Base-by-base conservation (phyloP, 2,113 vertebrate species). In the Muntiacus muntjak region DNA sequence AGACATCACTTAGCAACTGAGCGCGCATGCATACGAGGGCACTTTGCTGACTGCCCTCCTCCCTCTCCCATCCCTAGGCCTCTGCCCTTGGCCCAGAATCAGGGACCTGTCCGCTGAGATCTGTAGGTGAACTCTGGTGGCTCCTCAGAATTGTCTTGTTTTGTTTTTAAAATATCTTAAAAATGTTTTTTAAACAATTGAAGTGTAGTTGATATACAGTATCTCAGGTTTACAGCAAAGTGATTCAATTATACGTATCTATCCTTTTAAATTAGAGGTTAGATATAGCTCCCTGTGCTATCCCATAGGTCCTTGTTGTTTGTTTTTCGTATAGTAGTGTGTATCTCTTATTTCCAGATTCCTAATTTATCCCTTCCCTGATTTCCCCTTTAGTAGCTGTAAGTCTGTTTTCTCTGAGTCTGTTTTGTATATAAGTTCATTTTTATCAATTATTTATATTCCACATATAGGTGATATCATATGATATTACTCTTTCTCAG, bases 11-110 rank as follows among this genome's bases (percentile, higher is more conserved):
- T 74, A 25, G 36, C 23, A 43, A 12, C 36, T 26, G 71, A 74
- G 71, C 0, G 11, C 71, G 25, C 36, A 14, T 23, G 21, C 1
- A 0, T 43, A 40, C 3, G 1, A 74, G 11, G 54, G 33, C 1
- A 1, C 30, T 78, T 52, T n/a, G 25, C 64, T n/a, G 1, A 6
- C 3, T 2, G 4, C 64, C 5, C 19, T 17, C 26, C 7, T 25
- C 9, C 4, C 3, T n/a, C n/a, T 21, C 8, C 62, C 8, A 10
- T 30, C 55, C 21, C 1, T 5, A 30, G 79, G 43, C 55, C 6
- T 12, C n/a, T 47, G 50, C 45, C n/a, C 47, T 50, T 78, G 33
- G 15, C 36, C 21, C 19, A 50, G n/a, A 19, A 54, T 28, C 7
- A 6, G 60, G 71, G 26, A 9, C 57, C 92, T 84, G 19, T 14